These are phyloP conservation scores for Lochmaea crataegi DNA, from an alignment of 2,888 invertebrate species.

Conservation along the genomic window DNA sequence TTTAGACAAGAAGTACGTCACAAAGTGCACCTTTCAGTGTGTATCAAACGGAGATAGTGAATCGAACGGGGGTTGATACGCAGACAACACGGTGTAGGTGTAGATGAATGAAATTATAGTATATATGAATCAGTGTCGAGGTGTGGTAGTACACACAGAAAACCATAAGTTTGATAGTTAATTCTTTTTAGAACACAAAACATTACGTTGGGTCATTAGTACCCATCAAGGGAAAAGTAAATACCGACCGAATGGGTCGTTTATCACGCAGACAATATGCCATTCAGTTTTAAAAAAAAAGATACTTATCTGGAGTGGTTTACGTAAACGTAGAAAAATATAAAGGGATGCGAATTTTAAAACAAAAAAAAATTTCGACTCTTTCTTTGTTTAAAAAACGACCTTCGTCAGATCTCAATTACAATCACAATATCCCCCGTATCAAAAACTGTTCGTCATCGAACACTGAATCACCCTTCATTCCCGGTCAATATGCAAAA, in stretches of 20 bases:
- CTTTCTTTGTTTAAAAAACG: neutral
- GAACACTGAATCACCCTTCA: constrained; percentile 40
- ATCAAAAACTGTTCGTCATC: constrained; percentile 41
- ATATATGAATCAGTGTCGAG: constrained; percentile 50
- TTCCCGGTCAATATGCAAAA: constrained; percentile 52
- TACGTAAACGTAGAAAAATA: constrained; percentile 13
- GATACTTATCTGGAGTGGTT: constrained; percentile 18
- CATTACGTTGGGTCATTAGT: constrained; percentile 39
- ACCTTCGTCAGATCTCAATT: constrained; percentile 10
- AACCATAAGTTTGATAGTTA: constrained; percentile 45
- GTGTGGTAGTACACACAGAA: constrained; percentile 47
- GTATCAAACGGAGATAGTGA: constrained; percentile 40
- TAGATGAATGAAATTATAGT: constrained; percentile 50
- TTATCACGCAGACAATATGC: constrained; percentile 29
- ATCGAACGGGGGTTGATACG: constrained; percentile 46
- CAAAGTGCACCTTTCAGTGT: constrained; percentile 16
- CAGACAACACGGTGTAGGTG: constrained; percentile 48
- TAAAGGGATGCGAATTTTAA: no score
- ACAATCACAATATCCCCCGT: constrained; percentile 16
- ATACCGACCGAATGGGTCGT: constrained; percentile 22
- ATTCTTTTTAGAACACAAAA: constrained; percentile 44
- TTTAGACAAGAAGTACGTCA: constrained; percentile 45
- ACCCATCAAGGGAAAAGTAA: constrained; percentile 33
- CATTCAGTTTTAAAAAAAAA: constrained; percentile 8
- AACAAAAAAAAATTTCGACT: no score